These are phyloP conservation scores for Drosophila rhopaloa DNA, from an alignment of 1,140 invertebrate species.

Conservation along the genomic window DNA sequence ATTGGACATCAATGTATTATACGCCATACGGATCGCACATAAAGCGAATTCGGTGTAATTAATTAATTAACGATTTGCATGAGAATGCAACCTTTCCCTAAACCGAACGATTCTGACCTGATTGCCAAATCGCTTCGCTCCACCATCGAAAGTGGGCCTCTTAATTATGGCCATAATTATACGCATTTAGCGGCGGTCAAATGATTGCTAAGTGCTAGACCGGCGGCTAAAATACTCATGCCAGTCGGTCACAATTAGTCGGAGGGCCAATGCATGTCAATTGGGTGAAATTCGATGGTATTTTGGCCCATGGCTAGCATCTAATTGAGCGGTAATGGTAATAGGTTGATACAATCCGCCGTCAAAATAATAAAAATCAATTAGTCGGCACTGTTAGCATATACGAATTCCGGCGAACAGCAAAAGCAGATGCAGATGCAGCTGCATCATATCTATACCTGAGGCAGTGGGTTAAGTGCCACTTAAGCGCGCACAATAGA, in stretches of 20 bases:
- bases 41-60: constrained; percentile 14
- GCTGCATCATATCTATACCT: constrained; percentile 38
- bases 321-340: constrained; percentile 33
- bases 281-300: constrained; percentile 30
- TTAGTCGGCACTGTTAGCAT: constrained; percentile 35
- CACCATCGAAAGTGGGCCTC: constrained; percentile 38
- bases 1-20: constrained; percentile 24
- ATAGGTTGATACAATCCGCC: constrained; percentile 2
- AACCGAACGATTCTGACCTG: constrained; percentile 16
- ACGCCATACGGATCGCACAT: constrained; percentile 7
- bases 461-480: constrained; percentile 55
- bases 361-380: constrained; percentile 43
- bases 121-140: constrained; percentile 33
- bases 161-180: constrained; percentile 43
- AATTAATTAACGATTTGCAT: constrained; percentile 42
- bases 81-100: constrained; percentile 14
- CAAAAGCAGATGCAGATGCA: neutral
- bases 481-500: constrained; percentile 47
- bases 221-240: constrained; percentile 40
- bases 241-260: constrained; percentile 10
- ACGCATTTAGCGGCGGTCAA: constrained; percentile 36
- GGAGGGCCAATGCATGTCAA: constrained; percentile 30
- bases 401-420: constrained; percentile 11
- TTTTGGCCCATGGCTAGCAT: constrained; percentile 20
- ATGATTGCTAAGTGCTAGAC: constrained; percentile 24